Conservation (phyloP, 2,113 vertebrate genomes). For the Ahaetulla prasina region DNA sequence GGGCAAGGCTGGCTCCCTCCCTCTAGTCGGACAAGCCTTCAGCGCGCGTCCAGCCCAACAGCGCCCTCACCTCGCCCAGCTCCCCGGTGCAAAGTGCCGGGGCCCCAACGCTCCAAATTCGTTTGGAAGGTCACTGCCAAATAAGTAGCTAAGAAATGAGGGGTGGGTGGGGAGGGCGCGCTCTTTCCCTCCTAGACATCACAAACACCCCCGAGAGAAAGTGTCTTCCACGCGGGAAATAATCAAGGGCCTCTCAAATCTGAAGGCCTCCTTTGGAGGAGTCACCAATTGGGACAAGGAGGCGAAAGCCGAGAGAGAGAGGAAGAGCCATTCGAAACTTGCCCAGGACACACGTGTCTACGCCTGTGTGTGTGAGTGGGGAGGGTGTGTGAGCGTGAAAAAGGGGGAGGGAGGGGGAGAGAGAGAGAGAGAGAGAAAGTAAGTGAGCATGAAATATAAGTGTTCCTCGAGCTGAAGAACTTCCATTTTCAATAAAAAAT, state of each 20-base stretch:
- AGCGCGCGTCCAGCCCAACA: background rate
- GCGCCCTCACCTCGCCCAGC: background rate
- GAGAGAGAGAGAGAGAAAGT: background rate
- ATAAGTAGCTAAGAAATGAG: background rate
- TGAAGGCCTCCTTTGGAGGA: background rate
- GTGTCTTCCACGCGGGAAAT: background rate
- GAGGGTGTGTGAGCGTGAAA: background rate
- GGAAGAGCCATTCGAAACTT: background rate
- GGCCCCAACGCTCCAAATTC: background rate
- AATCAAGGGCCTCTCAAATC: background rate
- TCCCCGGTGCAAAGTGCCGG: background rate
- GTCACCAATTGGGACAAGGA: background rate
- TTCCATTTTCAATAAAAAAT: background rate
- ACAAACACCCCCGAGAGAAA: background rate
- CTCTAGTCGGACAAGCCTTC: background rate
- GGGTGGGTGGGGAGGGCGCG: no score
- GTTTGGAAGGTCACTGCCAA: background rate
- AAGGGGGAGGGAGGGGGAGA: background rate
- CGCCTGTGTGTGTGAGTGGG: background rate
- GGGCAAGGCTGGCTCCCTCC: background rate
- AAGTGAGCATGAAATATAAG: background rate
- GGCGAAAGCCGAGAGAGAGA: background rate
- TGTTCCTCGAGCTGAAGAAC: background rate
- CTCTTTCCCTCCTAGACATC: background rate
- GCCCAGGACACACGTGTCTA: background rate